These are phyloP conservation scores for Halocaridina rubra DNA, from an alignment of 2,888 invertebrate genomes.

Conservation along the genomic window DNA sequence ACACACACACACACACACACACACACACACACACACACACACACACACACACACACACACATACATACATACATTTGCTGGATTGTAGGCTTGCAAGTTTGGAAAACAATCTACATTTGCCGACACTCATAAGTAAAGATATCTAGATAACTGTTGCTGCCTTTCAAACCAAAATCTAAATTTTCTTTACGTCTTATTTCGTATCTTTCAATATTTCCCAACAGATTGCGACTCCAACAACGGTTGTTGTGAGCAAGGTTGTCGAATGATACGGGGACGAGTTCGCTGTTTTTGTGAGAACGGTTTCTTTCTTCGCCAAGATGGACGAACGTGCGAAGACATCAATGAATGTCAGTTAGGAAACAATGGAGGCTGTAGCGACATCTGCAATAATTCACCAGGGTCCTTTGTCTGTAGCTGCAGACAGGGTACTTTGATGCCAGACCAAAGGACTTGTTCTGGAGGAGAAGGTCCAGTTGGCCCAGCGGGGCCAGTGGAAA, in stretches of 20 bases:
- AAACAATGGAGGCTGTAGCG: slow-evolving; percentile 63
- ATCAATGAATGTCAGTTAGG: slow-evolving; percentile 67
- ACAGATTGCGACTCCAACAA: slow-evolving; percentile 37
- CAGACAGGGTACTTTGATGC: slow-evolving; percentile 15
- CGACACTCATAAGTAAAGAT: background rate
- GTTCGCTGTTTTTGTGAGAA: slow-evolving; percentile 62
- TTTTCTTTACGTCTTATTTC: background rate
- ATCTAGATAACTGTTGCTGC: background rate
- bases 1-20: too few relatives aligned
- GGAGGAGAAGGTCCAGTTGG: background rate
- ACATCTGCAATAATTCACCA: slow-evolving; percentile 47
- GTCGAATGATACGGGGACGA: slow-evolving; percentile 67
- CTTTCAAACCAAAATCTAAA: background rate
- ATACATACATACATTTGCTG: too few relatives aligned
- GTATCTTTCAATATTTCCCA: background rate
- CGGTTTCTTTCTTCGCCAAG: slow-evolving; percentile 58
- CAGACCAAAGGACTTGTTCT: slow-evolving; percentile 34
- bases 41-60: too few relatives aligned
- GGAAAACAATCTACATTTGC: background rate
- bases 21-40: too few relatives aligned
- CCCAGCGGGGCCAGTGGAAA: background rate
- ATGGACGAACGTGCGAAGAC: slow-evolving; percentile 67
- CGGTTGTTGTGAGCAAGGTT: slow-evolving; percentile 55
- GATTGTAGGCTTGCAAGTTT: background rate
- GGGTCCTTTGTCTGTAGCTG: slow-evolving; percentile 57